A percentile compares a stretch with the other conserved stretches of the same genome.
Evolutionary conservation across 2,888 invertebrate genomes (phyloP).

Genomic region (Cheiracanthium punctorium): DNA sequence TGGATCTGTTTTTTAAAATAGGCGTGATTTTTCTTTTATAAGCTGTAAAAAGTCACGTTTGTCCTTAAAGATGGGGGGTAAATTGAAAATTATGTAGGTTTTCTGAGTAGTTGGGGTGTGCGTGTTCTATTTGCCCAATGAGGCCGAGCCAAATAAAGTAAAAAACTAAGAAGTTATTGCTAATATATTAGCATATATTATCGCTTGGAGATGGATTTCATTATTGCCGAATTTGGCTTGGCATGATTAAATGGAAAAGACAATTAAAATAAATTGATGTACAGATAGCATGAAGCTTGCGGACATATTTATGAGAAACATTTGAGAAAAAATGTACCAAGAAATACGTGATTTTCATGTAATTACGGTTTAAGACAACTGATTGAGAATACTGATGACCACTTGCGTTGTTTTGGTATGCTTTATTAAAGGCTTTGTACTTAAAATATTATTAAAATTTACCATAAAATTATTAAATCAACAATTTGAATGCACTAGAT

Average conservation of each 20-base stretch:
- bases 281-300: too few relatives aligned
- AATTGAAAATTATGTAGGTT: conserved; percentile 4
- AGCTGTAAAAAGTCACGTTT: neutral
- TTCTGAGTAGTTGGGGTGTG: neutral
- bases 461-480: too few relatives aligned
- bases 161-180: neutral
- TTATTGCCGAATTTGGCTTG: neutral
- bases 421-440: too few relatives aligned
- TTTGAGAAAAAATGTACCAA: too few relatives aligned
- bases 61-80: neutral
- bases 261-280: too few relatives aligned
- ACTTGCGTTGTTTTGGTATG: too few relatives aligned
- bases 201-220: neutral
- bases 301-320: too few relatives aligned
- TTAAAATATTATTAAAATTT: too few relatives aligned
- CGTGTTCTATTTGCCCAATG: neutral
- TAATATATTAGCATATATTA: conserved; percentile 2
- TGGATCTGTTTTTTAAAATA: neutral
- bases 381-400: too few relatives aligned
- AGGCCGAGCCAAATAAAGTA: neutral
- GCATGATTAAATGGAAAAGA: neutral
- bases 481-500: too few relatives aligned
- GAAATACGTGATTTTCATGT: too few relatives aligned
- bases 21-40: neutral
- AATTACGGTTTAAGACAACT: too few relatives aligned